These are phyloP conservation scores for Tyrannus savana DNA, from an alignment of 2,113 vertebrate species.

Conservation along the genomic window DNA sequence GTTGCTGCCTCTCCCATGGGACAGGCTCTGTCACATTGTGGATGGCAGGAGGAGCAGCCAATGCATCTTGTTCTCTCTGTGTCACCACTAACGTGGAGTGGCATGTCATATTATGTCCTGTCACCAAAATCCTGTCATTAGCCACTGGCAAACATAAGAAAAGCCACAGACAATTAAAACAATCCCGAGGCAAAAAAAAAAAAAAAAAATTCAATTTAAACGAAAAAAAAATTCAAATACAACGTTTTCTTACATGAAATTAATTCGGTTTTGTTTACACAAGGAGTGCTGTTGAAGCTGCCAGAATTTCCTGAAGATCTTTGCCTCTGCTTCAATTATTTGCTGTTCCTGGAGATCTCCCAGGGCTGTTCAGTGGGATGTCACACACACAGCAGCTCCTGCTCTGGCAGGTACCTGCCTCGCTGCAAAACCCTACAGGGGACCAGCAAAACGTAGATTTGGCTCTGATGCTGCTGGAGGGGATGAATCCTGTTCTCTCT, in stretches of 20 bases:
- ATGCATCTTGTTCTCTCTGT: neutral
- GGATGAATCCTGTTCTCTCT: neutral
- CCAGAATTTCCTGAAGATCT: neutral
- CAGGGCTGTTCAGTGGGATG: neutral
- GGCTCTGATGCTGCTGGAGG: neutral
- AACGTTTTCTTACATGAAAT: neutral
- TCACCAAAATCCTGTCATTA: neutral
- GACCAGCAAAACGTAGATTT: neutral
- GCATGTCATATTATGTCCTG: neutral
- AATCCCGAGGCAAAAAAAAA: neutral
- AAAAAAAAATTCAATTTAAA: neutral
- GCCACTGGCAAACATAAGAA: neutral
- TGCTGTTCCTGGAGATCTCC: neutral
- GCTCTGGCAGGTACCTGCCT: neutral
- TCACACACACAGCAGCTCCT: neutral
- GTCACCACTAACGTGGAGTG: neutral
- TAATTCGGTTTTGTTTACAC: neutral
- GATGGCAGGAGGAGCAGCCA: neutral
- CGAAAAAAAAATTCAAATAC: neutral
- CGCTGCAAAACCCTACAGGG: neutral
- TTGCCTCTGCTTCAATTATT: neutral
- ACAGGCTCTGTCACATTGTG: rapidly evolving
- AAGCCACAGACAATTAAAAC: neutral
- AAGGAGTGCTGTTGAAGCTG: neutral
- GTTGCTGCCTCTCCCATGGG: neutral